A percentile compares a stretch with the other conserved stretches of the same genome.
phyloP scores from a whole-genome alignment of 1,140 invertebrate species.

The Lasaia peninsularis region DNA sequence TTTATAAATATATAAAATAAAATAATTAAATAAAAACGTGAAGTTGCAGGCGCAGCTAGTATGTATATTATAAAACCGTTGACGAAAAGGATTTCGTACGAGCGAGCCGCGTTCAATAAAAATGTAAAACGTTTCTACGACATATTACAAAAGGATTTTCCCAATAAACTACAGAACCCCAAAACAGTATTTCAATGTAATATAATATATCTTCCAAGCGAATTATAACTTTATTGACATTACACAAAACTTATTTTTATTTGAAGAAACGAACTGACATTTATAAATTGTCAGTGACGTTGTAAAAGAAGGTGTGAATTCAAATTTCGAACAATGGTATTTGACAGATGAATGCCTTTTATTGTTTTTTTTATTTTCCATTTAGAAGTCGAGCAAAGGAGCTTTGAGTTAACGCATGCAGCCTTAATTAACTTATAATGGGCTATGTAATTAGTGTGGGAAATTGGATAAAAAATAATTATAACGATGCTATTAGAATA shows the following conservation, averaged over 20 bases:
- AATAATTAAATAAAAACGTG: no score
- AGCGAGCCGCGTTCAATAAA: no score
- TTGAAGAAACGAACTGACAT: not conserved
- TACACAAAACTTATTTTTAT: not conserved
- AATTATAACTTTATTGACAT: not conserved
- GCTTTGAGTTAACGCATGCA: conserved; percentile 2
- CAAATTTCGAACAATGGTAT: conserved; percentile 47
- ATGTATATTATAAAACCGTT: no score
- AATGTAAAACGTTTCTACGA: no score
- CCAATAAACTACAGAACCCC: not conserved
- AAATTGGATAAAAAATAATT: not conserved
- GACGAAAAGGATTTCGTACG: no score
- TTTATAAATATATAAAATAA: no score
- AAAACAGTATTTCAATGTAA: not conserved
- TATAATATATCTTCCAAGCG: not conserved
- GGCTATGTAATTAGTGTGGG: conserved; percentile 15
- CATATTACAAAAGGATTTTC: not conserved
- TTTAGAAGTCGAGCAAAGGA: conserved; percentile 14
- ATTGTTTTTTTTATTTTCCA: conserved; percentile 24
- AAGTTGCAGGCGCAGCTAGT: no score
- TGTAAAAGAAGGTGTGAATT: conserved; percentile 45
- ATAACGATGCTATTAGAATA: not conserved
- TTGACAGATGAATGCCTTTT: conserved; percentile 50
- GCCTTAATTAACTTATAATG: conserved; percentile 17
- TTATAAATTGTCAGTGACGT: conserved; percentile 14